Percentiles rank a stretch among this genome's conserved stretches.
These are phyloP conservation scores for Oryzias melastigma DNA, from an alignment of 2,113 vertebrate species.

Conservation along the genomic window DNA sequence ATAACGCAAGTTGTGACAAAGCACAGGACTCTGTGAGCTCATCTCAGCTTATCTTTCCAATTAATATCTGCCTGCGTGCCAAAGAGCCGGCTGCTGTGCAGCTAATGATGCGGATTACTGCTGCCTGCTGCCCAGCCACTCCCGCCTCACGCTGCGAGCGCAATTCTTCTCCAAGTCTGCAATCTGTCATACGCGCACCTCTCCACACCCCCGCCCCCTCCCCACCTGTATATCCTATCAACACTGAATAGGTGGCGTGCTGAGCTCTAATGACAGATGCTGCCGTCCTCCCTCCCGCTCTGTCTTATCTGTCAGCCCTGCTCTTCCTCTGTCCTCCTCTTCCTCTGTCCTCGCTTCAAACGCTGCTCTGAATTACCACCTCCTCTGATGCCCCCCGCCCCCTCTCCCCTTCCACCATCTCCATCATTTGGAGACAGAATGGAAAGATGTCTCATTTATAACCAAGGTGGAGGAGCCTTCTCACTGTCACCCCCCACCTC, in stretches of 20 bases:
- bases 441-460: constrained; percentile 71
- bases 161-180: constrained; percentile 59
- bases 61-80: constrained; percentile 74
- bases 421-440: constrained; percentile 46
- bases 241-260: constrained; percentile 49
- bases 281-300: constrained; percentile 36
- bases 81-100: constrained; percentile 65
- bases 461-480: constrained; percentile 54
- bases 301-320: constrained; percentile 46
- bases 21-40: constrained; percentile 60
- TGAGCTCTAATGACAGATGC: constrained; percentile 57
- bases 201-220: constrained; percentile 8
- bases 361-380: constrained; percentile 15
- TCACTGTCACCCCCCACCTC: constrained; percentile 40
- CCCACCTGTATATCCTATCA: constrained; percentile 39
- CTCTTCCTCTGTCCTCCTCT: constrained; percentile 29
- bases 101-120: constrained; percentile 75
- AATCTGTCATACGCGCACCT: constrained; percentile 61
- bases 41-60: constrained; percentile 77
- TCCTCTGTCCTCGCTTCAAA: constrained; percentile 25
- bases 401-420: constrained; percentile 10
- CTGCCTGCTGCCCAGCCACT: constrained; percentile 56
- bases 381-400: constrained; percentile 11
- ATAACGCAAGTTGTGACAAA: constrained; percentile 60
- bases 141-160: constrained; percentile 62